Evolutionary conservation across 2,113 vertebrate species (phyloP).

Genomic region (Oryzias javanicus): DNA sequence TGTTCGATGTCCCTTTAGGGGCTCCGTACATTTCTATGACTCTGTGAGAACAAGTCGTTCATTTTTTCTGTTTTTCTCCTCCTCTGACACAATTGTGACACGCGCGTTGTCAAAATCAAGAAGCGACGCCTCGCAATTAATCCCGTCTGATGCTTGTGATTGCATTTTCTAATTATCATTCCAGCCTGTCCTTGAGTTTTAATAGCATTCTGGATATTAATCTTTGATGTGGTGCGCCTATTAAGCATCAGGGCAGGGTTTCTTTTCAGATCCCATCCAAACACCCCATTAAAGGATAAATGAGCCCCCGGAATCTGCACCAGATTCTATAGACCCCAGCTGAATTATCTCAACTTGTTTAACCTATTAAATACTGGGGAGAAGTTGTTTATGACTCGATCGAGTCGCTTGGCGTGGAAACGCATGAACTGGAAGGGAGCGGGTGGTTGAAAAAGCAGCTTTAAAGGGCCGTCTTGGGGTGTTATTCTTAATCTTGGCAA

Average conservation of each 20-base stretch:
- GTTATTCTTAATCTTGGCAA: conserved; percentile 56
- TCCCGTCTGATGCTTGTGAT: conserved; percentile 77
- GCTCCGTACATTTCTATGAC: no score
- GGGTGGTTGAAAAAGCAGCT: conserved; percentile 44
- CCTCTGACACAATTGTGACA: conserved; percentile 49
- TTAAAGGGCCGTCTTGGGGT: conserved; percentile 48
- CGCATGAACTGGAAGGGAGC: conserved; percentile 18
- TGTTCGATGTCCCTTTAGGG: no score
- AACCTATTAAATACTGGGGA: conserved; percentile 54
- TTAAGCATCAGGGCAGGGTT: conserved; percentile 71
- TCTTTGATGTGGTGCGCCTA: conserved; percentile 75
- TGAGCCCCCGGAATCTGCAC: conserved; percentile 38
- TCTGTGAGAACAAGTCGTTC: neutral
- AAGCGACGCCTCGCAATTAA: conserved; percentile 71
- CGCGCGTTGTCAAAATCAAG: conserved; percentile 57
- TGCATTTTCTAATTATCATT: conserved; percentile 82
- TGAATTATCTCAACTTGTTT: conserved; percentile 64
- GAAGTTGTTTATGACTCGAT: conserved; percentile 69
- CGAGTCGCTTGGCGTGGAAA: conserved; percentile 37
- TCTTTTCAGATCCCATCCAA: conserved; percentile 69
- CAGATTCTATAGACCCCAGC: conserved; percentile 64
- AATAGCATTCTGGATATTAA: conserved; percentile 81
- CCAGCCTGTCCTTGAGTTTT: conserved; percentile 80
- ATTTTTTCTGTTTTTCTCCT: conserved; percentile 26
- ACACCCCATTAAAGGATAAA: conserved; percentile 69